Conservation (phyloP, 2,888 invertebrate genomes). For the Papilio protenor region DNA sequence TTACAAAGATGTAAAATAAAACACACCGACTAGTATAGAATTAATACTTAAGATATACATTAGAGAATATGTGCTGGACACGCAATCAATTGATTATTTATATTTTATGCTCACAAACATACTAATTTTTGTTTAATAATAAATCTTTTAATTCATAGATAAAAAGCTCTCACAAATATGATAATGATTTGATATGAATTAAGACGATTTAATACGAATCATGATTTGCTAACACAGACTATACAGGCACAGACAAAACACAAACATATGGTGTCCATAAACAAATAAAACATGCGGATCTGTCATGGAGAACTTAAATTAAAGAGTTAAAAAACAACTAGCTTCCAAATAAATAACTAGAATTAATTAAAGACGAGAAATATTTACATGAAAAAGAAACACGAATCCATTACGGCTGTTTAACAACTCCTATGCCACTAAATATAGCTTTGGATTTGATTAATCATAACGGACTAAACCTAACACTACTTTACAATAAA, state of each 20-base stretch:
- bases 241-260: constrained; percentile 52
- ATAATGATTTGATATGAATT: constrained; percentile 44
- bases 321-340: constrained; percentile 69
- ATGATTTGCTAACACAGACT: constrained; percentile 41
- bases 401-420: constrained; percentile 65
- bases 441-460: constrained; percentile 82
- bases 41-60: constrained; percentile 51
- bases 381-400: constrained; percentile 70
- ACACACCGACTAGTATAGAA: constrained; percentile 53
- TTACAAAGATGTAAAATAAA: constrained; percentile 45
- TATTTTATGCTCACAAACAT: constrained; percentile 7
- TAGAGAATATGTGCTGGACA: constrained; percentile 51
- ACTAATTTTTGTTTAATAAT: constrained; percentile 26
- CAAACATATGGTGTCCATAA: constrained; percentile 10
- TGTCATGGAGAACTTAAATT: constrained; percentile 75
- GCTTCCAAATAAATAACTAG: constrained; percentile 79
- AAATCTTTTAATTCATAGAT: constrained; percentile 30
- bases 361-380: constrained; percentile 63
- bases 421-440: constrained; percentile 74
- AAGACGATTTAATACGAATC: constrained; percentile 35
- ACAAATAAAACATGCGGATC: constrained; percentile 46
- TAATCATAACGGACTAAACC: constrained; percentile 72
- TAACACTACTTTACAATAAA: constrained; percentile 82
- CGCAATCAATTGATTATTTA: constrained; percentile 35
- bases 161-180: constrained; percentile 45